These are phyloP conservation scores for Amblyteles armatorius DNA, from an alignment of 2,888 invertebrate species.

Conservation along the genomic window DNA sequence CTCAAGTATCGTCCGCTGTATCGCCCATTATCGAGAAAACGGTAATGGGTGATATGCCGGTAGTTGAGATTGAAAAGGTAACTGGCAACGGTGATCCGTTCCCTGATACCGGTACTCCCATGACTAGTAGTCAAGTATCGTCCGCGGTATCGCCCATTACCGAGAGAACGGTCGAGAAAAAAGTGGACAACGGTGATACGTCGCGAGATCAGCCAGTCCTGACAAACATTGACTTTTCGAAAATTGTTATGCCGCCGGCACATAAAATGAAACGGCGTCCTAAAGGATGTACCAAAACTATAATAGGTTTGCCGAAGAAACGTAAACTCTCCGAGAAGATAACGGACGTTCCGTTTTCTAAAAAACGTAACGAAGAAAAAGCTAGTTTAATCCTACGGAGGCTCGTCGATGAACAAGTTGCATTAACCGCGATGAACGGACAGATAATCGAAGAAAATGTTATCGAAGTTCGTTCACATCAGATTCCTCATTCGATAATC, in stretches of 20 bases:
- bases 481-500: conserved; percentile 27
- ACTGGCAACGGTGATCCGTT: not conserved
- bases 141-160: not conserved
- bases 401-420: not conserved
- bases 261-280: conserved; percentile 24
- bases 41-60: too few species aligned
- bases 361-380: conserved; percentile 3
- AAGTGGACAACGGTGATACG: not conserved
- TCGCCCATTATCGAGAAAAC: not conserved
- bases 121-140: not conserved
- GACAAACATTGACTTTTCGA: conserved; percentile 3
- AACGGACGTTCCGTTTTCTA: not conserved
- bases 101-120: not conserved
- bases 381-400: not conserved
- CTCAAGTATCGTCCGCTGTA: too few species aligned
- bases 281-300: conserved; percentile 15
- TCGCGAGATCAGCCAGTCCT: not conserved
- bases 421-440: conserved; percentile 1
- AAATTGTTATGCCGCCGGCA: conserved; percentile 3
- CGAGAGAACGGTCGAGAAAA: not conserved
- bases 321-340: not conserved
- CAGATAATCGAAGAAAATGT: not conserved
- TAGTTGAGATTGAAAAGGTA: not conserved
- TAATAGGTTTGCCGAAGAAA: not conserved
- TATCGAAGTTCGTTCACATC: conserved; percentile 16